Percentiles rank a stretch among this genome's conserved stretches.
Conservation (phyloP, 1,140 invertebrate species). For the Drosophila subpulchrella region DNA sequence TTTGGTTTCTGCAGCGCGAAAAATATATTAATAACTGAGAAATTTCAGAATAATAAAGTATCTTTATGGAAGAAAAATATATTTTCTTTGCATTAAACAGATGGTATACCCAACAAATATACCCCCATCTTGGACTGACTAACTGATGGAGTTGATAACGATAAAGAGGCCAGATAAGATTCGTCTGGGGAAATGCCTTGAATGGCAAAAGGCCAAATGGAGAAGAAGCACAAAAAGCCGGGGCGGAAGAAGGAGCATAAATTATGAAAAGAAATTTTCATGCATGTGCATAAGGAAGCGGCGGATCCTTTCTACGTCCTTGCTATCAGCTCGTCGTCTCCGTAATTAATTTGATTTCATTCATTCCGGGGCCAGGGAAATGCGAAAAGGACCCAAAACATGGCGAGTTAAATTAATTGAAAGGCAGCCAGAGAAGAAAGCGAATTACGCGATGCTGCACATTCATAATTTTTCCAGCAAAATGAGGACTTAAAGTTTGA, state of each 20-base stretch:
- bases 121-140: conserved; percentile 25
- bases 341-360: conserved; percentile 81
- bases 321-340: conserved; percentile 31
- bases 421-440: conserved; percentile 24
- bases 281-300: conserved; percentile 69
- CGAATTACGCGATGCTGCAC: conserved; percentile 35
- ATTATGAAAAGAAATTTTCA: conserved; percentile 81
- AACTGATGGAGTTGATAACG: conserved; percentile 73
- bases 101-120: background rate
- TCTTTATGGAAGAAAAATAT: background rate
- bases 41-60: too few species aligned
- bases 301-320: conserved; percentile 11
- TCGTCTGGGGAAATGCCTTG: conserved; percentile 53
- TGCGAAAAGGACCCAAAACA: conserved; percentile 44
- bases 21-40: too few species aligned
- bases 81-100: background rate
- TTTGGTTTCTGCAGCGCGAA: too few species aligned
- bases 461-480: conserved; percentile 54
- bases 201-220: conserved; percentile 38
- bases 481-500: conserved; percentile 9
- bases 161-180: conserved; percentile 55
- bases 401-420: conserved; percentile 63
- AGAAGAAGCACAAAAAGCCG: conserved; percentile 10
- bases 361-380: conserved; percentile 60
- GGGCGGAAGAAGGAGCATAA: conserved; percentile 56